Evolutionary conservation across 2,888 invertebrate species (phyloP).

Genomic region (Dorcus hopei): DNA sequence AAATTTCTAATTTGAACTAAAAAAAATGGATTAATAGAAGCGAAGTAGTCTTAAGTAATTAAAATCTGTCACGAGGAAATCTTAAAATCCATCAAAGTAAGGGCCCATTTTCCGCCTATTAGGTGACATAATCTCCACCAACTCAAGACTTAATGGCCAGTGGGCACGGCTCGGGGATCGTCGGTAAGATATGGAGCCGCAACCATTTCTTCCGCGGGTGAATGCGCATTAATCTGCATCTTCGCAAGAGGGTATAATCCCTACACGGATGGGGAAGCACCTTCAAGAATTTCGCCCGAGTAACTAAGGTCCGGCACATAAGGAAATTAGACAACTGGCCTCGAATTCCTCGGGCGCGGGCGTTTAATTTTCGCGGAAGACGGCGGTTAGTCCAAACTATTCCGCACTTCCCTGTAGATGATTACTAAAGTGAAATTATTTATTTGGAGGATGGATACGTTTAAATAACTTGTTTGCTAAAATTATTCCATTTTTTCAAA

Average conservation of each 20-base stretch:
- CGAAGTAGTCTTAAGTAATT: no score
- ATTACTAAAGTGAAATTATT: background rate
- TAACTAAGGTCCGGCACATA: conserved; percentile 34
- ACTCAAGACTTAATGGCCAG: conserved; percentile 28
- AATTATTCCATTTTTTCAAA: no score
- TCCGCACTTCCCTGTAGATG: conserved; percentile 6
- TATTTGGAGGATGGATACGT: no score
- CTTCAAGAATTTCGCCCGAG: conserved; percentile 42
- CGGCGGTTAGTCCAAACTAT: conserved; percentile 20
- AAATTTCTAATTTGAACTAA: no score
- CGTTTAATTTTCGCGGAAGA: conserved; percentile 46
- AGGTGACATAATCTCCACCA: conserved; percentile 27
- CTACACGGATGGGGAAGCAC: conserved; percentile 33
- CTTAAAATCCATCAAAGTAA: conserved; percentile 9
- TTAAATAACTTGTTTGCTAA: no score
- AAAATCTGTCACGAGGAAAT: no score
- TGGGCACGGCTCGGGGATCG: conserved; percentile 27
- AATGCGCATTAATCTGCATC: conserved; percentile 50
- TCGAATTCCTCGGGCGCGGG: conserved; percentile 47
- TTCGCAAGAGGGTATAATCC: conserved; percentile 22
- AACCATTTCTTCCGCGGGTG: conserved; percentile 49
- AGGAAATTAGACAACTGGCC: conserved; percentile 40
- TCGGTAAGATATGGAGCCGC: conserved; percentile 32
- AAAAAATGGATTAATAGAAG: no score
- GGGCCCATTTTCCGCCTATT: conserved; percentile 39